Evolutionary conservation across 2,113 vertebrate genomes (phyloP).

Genomic region (Helogale parvula): DNA sequence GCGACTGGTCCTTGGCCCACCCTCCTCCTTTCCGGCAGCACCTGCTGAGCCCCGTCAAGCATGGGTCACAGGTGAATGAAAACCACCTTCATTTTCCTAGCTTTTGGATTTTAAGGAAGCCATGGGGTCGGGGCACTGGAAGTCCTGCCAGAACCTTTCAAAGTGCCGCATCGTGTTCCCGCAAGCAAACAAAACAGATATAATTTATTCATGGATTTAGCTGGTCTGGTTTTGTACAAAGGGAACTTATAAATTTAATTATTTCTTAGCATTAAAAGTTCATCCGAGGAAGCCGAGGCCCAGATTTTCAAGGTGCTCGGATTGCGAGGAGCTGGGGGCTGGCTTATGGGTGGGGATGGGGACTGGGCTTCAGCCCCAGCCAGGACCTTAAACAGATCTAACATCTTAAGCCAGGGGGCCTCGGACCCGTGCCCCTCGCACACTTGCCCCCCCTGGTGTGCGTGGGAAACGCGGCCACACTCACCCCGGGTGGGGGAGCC

Average conservation of each 20-base stretch:
- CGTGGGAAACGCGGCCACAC: not conserved
- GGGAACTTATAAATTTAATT: not conserved
- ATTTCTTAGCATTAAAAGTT: not conserved
- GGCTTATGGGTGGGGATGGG: rapidly evolving
- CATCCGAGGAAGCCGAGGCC: not conserved
- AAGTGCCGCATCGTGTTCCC: not conserved
- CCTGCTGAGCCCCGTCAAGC: not conserved
- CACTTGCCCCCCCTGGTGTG: rapidly evolving
- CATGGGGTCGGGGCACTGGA: not conserved
- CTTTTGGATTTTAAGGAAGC: not conserved
- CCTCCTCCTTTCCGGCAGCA: not conserved
- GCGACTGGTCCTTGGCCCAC: rapidly evolving
- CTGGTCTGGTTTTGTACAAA: not conserved
- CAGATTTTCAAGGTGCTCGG: not conserved
- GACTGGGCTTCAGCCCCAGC: not conserved
- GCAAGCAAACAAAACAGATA: not conserved
- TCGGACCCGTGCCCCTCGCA: not conserved
- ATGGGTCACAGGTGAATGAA: not conserved
- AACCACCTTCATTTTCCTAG: rapidly evolving
- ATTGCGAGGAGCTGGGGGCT: not conserved
- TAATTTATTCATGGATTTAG: not conserved
- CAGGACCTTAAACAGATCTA: no score
- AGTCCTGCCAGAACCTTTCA: not conserved
- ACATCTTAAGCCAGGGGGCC: not conserved
- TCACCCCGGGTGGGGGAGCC: not conserved